These are phyloP conservation scores for Habrosyne pyritoides DNA, from an alignment of 2,888 invertebrate species.

Conservation along the genomic window DNA sequence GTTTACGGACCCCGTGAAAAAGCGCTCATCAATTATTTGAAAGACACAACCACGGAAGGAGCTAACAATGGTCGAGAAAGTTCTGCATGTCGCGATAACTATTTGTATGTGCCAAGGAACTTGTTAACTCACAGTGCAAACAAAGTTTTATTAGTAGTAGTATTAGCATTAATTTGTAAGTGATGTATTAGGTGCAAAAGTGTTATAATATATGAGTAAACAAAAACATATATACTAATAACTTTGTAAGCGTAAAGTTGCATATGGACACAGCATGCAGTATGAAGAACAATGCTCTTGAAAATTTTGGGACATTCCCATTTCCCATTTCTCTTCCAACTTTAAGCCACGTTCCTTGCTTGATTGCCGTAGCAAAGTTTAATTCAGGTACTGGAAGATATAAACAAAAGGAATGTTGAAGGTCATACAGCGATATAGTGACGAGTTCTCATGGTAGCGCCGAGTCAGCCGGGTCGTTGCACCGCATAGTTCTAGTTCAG, in stretches of 20 bases:
- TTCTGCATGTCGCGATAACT: constrained; percentile 36
- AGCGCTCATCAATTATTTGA: constrained; percentile 48
- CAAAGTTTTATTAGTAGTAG: neutral
- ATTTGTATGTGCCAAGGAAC: constrained; percentile 13
- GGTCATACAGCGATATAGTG: constrained; percentile 16
- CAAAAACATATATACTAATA: too few species aligned
- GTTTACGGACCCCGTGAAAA: constrained; percentile 38
- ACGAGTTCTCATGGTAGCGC: constrained; percentile 47
- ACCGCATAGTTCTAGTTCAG: constrained; percentile 63
- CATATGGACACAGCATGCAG: too few species aligned
- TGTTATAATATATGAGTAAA: neutral
- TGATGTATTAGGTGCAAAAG: neutral
- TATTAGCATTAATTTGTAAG: neutral
- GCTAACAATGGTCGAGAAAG: constrained; percentile 57
- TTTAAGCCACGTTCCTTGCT: too few species aligned
- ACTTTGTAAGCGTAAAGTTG: too few species aligned
- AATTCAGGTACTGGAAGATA: too few species aligned
- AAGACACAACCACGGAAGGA: constrained; percentile 41
- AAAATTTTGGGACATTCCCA: too few species aligned
- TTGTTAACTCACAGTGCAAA: neutral
- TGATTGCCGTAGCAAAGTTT: too few species aligned
- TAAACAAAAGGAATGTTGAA: neutral
- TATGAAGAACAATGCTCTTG: too few species aligned
- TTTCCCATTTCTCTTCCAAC: too few species aligned
- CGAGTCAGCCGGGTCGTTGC: constrained; percentile 55